These are phyloP conservation scores for Amniataba percoides DNA, from an alignment of 2,797 vertebrate species.

Conservation along the genomic window DNA sequence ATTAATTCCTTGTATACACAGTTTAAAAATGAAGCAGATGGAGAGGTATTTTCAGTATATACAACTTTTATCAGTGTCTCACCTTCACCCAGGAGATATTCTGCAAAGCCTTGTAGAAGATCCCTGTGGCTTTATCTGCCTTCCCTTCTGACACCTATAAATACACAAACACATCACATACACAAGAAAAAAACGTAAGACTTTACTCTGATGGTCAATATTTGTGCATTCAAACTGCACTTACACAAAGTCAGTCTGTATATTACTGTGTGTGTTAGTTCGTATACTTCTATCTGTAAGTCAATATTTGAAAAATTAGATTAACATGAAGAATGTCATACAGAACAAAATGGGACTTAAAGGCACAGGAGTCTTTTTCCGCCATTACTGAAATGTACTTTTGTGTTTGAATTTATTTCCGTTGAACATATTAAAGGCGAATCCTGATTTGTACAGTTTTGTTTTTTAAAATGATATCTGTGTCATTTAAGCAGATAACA, in stretches of 20 bases:
- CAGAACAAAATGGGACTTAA: neutral
- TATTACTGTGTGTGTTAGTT: constrained; percentile 14
- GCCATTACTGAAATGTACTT: neutral
- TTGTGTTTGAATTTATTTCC: neutral
- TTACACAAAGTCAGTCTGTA: constrained; percentile 1
- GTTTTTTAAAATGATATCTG: neutral
- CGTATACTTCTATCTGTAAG: neutral
- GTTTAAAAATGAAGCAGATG: neutral
- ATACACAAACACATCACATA: constrained; percentile 29
- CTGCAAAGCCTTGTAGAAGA: constrained; percentile 97
- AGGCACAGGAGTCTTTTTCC: neutral
- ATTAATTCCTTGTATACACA: neutral
- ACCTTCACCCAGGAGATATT: constrained; percentile 97
- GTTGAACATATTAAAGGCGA: neutral
- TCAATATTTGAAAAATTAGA: constrained; percentile 46
- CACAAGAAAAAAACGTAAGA: constrained; percentile 8
- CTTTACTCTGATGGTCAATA: constrained; percentile 30
- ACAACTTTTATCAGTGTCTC: constrained; percentile 61
- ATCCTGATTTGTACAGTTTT: neutral
- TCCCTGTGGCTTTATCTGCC: constrained; percentile 89
- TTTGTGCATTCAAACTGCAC: constrained; percentile 35
- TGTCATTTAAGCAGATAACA: neutral
- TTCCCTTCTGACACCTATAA: constrained; percentile 90
- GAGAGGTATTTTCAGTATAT: neutral
- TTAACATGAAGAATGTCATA: neutral